Base-by-base conservation (phyloP, 2,797 vertebrate genomes). In the Cossypha heuglini region DNA sequence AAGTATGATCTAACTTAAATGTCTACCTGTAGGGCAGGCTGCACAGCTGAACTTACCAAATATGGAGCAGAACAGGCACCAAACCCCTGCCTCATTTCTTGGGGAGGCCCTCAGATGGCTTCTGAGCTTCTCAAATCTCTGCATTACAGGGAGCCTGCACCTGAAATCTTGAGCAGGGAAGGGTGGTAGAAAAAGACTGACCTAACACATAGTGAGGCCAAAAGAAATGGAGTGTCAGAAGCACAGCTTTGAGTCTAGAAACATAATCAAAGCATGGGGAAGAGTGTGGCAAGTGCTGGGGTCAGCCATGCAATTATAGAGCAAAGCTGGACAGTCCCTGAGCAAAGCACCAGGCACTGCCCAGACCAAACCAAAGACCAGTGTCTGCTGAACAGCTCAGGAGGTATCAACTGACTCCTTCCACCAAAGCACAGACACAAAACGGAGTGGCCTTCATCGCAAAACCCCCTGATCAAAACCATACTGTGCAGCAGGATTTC, bases 341-440 rank as follows among this genome's bases (percentile, higher is more conserved):
- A 57, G n/a, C 49, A 42, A 37, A 80, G 46, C 1, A 2, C 45
- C 17, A 26, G 37, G 13, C 0, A 1, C 49, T 64, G 54, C 42
- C 49, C 46, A 33, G 28, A 68, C 22, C 5, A 2, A 69, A 49
- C 8, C 7, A 35, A 49, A 1, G 1, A 45, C 10, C n/a, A 21
- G 19, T 9, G n/a, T 58, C 45, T 67, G 58, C 62, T 72, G 42
- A n/a, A 45, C 43, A 76, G 57, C 63, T 75, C 49, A 54, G 52
- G n/a, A 83, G 31, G 6, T 14, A 48, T 4, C 1, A 2, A 29
- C 19, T 19, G 4, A 52, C 42, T 17, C 29, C 15, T 26, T 66
- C 51, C 16, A 42, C 58, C 78, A 77, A 18, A 29, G 18, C 25
- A 85, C 24, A 52, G n/a, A 15, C 49, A 76, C 58, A 33, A 20